Conservation (phyloP, 2,888 invertebrate genomes). For the Drosophila eohydei region DNA sequence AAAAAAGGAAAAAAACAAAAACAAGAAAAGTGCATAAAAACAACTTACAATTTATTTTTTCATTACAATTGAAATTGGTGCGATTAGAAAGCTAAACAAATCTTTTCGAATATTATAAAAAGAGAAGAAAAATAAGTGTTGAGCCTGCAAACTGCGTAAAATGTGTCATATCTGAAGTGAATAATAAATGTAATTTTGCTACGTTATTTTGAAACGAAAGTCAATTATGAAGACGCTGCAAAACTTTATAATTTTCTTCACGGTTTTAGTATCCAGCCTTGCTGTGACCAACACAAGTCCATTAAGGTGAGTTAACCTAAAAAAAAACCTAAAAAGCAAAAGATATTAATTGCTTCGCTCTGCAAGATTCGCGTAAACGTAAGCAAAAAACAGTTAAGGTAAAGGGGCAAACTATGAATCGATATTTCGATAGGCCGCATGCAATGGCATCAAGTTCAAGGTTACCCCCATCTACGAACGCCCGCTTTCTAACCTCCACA, state of each 20-base stretch:
- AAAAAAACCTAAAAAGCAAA: slow-evolving; percentile 3
- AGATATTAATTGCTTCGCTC: neutral
- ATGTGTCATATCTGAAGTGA: slow-evolving; percentile 36
- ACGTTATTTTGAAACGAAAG: slow-evolving; percentile 34
- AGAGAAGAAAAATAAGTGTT: slow-evolving; percentile 6
- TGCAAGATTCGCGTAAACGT: slow-evolving; percentile 8
- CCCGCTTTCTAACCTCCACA: neutral
- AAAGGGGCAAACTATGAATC: slow-evolving; percentile 30
- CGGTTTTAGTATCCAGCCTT: slow-evolving; percentile 35
- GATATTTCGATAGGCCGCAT: slow-evolving; percentile 35
- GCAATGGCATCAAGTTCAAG: slow-evolving; percentile 64
- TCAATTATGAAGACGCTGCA: slow-evolving; percentile 50
- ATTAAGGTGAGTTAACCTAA: slow-evolving; percentile 40
- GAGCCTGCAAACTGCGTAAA: slow-evolving; percentile 7
- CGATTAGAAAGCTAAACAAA: slow-evolving; percentile 3
- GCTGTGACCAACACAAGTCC: slow-evolving; percentile 26
- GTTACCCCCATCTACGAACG: slow-evolving; percentile 43
- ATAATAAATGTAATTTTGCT: slow-evolving; percentile 28
- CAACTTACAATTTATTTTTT: slow-evolving; percentile 24
- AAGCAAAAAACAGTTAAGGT: slow-evolving; percentile 1
- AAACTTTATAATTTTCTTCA: slow-evolving; percentile 23
- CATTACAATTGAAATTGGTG: slow-evolving; percentile 13
- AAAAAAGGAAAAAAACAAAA: slow-evolving; percentile 37
- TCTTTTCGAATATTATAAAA: slow-evolving; percentile 3
- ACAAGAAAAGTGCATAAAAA: slow-evolving; percentile 32